Conservation (phyloP, 2,113 vertebrate species). For the crab-eating macaque (Macaca fascicularis) region T2T-MFA8v1.1 NC_088378.1:22771001-22771500, state of each 20-base stretch:
- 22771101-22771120: neutral
- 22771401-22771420: neutral
- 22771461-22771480: neutral
- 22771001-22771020: neutral
- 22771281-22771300: neutral
- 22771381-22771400: neutral
- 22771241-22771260: constrained; percentile 8
- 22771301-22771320: neutral
- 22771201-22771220: neutral
- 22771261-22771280: neutral
- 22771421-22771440: neutral
- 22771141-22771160: neutral
- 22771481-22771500: neutral
- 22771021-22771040: neutral
- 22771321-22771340: neutral
- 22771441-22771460: neutral
- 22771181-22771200: neutral
- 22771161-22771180: neutral
- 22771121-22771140: neutral
- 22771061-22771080: neutral
- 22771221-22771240: neutral
- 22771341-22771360: neutral
- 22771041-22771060: neutral
- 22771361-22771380: neutral
- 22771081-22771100: neutral